Base-by-base conservation (phyloP, 2,797 vertebrate genomes). In the Fringilla coelebs region DNA sequence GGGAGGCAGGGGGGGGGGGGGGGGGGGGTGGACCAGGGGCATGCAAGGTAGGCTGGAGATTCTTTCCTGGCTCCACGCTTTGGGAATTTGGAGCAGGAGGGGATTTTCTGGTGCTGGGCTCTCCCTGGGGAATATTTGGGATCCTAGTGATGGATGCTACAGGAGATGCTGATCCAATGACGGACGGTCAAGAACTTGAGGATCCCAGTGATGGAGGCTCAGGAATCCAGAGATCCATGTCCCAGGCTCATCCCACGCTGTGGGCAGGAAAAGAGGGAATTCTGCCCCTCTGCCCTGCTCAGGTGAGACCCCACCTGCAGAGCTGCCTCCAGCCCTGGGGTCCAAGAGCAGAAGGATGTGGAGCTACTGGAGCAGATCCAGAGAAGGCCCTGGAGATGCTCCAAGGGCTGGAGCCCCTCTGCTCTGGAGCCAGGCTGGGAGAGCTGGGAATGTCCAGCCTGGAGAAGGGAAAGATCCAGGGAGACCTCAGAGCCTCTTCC, bases 401-500 rank as follows among this genome's bases (percentile, higher is more conserved):
- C 43, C 5, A 7, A 34, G 43, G 36, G 17, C 0, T 48, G 41
- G 31, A 62, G n/a, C 32, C 3, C 28, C 29, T 55, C 58, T 72
- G 49, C 49, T 72, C 25, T 73, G 51, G 8, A 66, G 28, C 18
- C 32, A 52, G 24, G 22, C 28, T 67, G n/a, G 46, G 45, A 67
- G 38, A 67, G n/a, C 38, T 76, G 54, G 45, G n/a, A 75, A 51
- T 45, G 28, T 28, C 2, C 54, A 67, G 10, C 12, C 18, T 45
- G 54, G n/a, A 52, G 8, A 75, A 66, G 11, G 0, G 11, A 51
- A 75, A 4, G 4, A 0, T 75, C 62, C 38, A n/a, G 5, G 9
- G 22, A 52, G 6, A n/a, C 0, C 10, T 52, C 0, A 2, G 38
- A 60, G 38, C 8, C 6, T 16, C 16, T 75, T 68, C 24, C 63